Percentiles rank a stretch among this genome's conserved stretches.
Evolutionary conservation across 23 tunicate genomes (phyloP).

Genomic region (Styela clava): DNA sequence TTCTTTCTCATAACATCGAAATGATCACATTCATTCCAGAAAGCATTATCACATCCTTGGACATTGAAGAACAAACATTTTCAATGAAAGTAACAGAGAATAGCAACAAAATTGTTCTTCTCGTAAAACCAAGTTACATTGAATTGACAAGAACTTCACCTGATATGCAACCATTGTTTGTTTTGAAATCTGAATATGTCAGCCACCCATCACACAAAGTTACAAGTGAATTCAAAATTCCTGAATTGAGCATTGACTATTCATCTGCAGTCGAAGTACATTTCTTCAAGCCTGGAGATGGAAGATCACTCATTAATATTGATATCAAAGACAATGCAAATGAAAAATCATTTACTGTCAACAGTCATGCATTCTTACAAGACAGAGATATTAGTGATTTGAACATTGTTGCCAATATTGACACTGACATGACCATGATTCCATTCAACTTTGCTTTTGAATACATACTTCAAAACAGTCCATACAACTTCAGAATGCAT

Average conservation of each 20-base stretch:
- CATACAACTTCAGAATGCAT: slow-evolving; percentile 5
- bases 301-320: slow-evolving; percentile 33
- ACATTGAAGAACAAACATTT: background rate
- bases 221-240: slow-evolving; percentile 21
- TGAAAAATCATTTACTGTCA: slow-evolving; percentile 2
- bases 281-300: slow-evolving; percentile 28
- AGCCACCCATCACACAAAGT: slow-evolving; percentile 32
- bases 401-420: background rate
- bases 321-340: slow-evolving; percentile 28
- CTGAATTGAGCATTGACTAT: slow-evolving; percentile 28
- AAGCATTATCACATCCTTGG: background rate
- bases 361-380: slow-evolving; percentile 28
- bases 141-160: background rate
- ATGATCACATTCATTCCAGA: background rate
- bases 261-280: slow-evolving; percentile 8
- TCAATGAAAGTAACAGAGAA: background rate
- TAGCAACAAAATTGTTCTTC: background rate
- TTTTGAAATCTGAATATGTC: background rate
- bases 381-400: slow-evolving; percentile 17
- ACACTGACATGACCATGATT: slow-evolving; percentile 6
- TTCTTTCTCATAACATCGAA: slow-evolving; percentile 14
- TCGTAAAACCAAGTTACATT: background rate
- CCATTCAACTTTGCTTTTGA: slow-evolving; percentile 22
- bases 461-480: slow-evolving; percentile 3
- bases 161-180: background rate